Conservation (phyloP, 1,140 invertebrate species). For the Pectinophora gossypiella region DNA sequence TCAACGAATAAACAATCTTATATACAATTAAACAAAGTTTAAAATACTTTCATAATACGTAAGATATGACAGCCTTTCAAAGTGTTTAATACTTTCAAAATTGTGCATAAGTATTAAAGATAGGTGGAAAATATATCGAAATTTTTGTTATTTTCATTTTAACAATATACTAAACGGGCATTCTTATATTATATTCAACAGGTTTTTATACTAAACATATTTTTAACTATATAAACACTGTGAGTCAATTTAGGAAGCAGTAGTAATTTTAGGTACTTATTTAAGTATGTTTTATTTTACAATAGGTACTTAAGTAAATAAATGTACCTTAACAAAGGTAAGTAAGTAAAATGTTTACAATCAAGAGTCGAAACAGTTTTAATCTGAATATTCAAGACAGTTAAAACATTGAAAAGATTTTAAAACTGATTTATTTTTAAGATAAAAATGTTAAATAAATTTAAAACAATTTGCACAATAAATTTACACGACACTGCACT, state of each 20-base stretch:
- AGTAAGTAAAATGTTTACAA: too few species aligned
- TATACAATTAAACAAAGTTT: slow-evolving; percentile 7
- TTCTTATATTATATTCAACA: slow-evolving; percentile 1
- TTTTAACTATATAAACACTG: neutral
- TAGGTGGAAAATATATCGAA: slow-evolving; percentile 23
- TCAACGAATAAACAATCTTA: slow-evolving; percentile 13
- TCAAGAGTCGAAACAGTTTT: too few species aligned
- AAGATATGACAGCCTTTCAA: slow-evolving; percentile 26
- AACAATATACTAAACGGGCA: slow-evolving; percentile 25
- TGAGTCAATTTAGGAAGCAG: neutral
- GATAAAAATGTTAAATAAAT: too few species aligned
- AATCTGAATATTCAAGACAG: too few species aligned
- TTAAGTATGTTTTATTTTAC: too few species aligned
- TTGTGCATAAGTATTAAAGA: slow-evolving; percentile 27
- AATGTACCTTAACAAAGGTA: too few species aligned
- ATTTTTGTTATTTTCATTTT: slow-evolving; percentile 14
- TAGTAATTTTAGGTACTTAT: too few species aligned
- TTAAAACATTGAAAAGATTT: too few species aligned
- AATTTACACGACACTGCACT: too few species aligned
- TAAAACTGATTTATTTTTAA: too few species aligned
- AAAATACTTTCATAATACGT: neutral
- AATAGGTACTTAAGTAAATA: too few species aligned
- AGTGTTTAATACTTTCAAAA: slow-evolving; percentile 25
- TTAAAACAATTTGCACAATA: too few species aligned
- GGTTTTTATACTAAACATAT: neutral